Evolutionary conservation across 2,797 vertebrate species (phyloP), one percentile per base, ranked within the genome.

Genomic region (Borostomias antarcticus): DNA sequence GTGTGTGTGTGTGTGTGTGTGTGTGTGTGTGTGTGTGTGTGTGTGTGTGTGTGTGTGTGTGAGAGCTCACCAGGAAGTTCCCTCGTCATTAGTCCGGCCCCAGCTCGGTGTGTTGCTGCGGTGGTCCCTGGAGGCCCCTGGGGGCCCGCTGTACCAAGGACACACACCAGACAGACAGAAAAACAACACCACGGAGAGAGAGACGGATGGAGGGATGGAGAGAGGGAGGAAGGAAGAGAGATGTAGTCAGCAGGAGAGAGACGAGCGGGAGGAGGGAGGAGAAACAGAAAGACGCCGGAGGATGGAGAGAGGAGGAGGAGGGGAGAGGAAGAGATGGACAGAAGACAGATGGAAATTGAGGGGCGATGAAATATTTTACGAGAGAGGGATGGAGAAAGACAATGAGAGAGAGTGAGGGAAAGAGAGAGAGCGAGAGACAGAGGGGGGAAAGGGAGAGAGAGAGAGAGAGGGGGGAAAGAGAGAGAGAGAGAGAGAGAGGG

Each of bases 311-410:
- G 43, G 15, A 13, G 15, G n/a, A 7, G 45, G 17, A n/a, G 6
- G 45, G 19, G 47, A 23, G 47, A 23, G 6, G n/a, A 50, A 50
- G 47, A 9, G 21, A 21, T 19, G 47, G 37, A 40, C 2, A 76
- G 56, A 35, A 29, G 52, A 69, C 78, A 73, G 77, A 86, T 83
- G 81, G 84, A 83, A 81, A 79, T 68, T 53, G 58, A 78, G 75
- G 3, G 30, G 80, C 5, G 82, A 75, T 82, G 85, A 83, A 54
- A 85, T 84, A 82, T 88, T 85, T 85, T 66, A 82, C 65, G 78
- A 87, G 82, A 73, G 64, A 69, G 79, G 82, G 76, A 77, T 77
- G 68, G 70, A 71, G 77, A 53, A 21, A 23, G 56, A 28, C 11
- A 29, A 32, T 13, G 15, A 28, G 52, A 21, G 13, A n/a, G 37